phyloP scores from a whole-genome alignment of 2,113 vertebrate genomes.

The Mustelus asterias region DNA sequence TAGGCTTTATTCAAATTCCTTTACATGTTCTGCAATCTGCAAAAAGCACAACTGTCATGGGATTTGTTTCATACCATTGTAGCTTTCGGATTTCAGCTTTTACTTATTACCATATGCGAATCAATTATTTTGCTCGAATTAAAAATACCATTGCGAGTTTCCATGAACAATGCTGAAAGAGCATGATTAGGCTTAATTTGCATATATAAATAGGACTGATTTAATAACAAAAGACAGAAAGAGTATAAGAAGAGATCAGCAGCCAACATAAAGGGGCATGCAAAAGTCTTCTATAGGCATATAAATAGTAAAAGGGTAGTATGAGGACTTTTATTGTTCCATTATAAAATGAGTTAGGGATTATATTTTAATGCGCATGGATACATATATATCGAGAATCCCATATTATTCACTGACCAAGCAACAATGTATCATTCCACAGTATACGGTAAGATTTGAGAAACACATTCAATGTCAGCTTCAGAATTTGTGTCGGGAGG shows the following conservation, averaged over 20 bases:
- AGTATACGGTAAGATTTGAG: not conserved
- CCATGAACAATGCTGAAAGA: not conserved
- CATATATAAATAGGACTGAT: not conserved
- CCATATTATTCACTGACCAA: not conserved
- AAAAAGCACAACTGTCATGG: not conserved
- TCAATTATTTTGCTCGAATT: slow-evolving; percentile 30
- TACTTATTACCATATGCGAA: slow-evolving; percentile 32
- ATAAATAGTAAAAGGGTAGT: not conserved
- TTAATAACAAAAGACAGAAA: not conserved
- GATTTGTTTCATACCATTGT: slow-evolving; percentile 1
- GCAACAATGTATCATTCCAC: not conserved
- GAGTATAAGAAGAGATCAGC: not conserved
- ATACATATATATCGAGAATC: not conserved
- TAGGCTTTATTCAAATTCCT: slow-evolving; percentile 15
- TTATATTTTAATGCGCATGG: not conserved
- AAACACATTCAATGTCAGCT: not conserved
- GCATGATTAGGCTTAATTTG: not conserved
- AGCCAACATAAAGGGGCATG: not conserved
- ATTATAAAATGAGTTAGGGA: not conserved
- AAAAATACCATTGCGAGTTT: not conserved
- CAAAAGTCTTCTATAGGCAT: not conserved
- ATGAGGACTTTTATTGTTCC: too few species aligned
- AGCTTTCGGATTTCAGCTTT: slow-evolving; percentile 11
- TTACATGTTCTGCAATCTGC: slow-evolving; percentile 16
- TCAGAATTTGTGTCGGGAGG: not conserved